Percentiles rank a stretch among this genome's conserved stretches.
Evolutionary conservation across 37 sponge, comb jelly and placozoan species (phyloP).

Genomic region (Eunapius fragilis): DNA sequence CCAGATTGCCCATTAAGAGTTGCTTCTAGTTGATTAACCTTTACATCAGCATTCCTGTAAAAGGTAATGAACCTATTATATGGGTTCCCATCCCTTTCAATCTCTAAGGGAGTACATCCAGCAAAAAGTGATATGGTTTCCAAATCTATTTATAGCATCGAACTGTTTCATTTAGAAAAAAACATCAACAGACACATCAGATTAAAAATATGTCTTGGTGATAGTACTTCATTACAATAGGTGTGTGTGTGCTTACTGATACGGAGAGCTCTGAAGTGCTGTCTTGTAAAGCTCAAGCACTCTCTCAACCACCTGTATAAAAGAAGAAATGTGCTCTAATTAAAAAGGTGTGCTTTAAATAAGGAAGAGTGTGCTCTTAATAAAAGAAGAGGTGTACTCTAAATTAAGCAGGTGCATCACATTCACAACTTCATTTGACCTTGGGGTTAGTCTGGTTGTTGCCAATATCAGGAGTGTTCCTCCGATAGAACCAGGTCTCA

Average conservation of each 20-base stretch:
- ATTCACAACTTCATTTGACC: neutral
- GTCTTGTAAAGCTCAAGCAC: conserved; percentile 29
- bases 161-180: no score
- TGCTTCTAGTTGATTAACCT: neutral
- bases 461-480: conserved; percentile 8
- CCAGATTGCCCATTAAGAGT: neutral
- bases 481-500: conserved; percentile 31
- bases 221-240: neutral
- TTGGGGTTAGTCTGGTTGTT: neutral
- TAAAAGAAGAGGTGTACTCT: no score
- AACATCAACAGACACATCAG: no score
- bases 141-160: no score
- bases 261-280: conserved; percentile 10
- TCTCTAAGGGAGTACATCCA: no score
- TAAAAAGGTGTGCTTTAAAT: no score
- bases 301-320: conserved; percentile 1
- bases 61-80: neutral
- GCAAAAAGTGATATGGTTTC: no score
- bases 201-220: no score
- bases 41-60: neutral
- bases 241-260: neutral
- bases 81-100: no score
- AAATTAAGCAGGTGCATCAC: neutral
- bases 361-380: no score
- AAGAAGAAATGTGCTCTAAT: no score